Base-by-base conservation (phyloP, 2,888 invertebrate species). In the Erebia palarica region DNA sequence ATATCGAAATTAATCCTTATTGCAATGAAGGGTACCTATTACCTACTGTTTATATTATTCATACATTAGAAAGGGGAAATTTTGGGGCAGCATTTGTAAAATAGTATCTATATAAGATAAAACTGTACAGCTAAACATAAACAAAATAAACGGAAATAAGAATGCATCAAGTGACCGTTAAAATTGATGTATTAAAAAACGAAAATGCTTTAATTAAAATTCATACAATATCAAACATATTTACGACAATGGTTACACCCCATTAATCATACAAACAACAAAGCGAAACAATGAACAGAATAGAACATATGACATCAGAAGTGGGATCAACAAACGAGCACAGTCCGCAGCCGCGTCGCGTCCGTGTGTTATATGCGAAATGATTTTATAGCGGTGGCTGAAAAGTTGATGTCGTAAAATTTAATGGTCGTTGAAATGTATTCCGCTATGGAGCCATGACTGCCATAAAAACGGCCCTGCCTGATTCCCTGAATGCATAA, bases 321-420 rank as follows among this genome's bases (percentile, higher is more conserved):
- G 65, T 55, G 65, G 18, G 55, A 65, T 42, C 5, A 57, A 18
- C 51, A 65, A 27, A 55, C n/a, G 18, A 16, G 14, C 18, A 65
- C 61, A 57, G 55, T 49, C 21, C 65, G 16, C 36, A 44, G 68
- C 49, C 36, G 59, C 63, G 68, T 65, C 70, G 68, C 71, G 66
- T 68, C 44, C 64, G 74, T 73, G 64, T 70, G 72, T 70, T 72
- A 67, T 70, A 73, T 70, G 70, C 71, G 72, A 78, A 84, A 86
- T 85, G 80, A 85, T 84, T 85, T 83, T 82, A 87, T 80, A 81
- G 82, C 79, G 78, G 76, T 80, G 81, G 79, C 84, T 86, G 84
- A 84, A 86, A 86, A 87, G 86, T 87, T 83, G 82, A 83, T 76
- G 84, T 79, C 84, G 78, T 87, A 85, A 87, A 86, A 82, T 86